Evolutionary conservation across 1,140 invertebrate species (phyloP), one percentile per base, ranked within the genome.

Genomic region (Piezodorus guildinii): DNA sequence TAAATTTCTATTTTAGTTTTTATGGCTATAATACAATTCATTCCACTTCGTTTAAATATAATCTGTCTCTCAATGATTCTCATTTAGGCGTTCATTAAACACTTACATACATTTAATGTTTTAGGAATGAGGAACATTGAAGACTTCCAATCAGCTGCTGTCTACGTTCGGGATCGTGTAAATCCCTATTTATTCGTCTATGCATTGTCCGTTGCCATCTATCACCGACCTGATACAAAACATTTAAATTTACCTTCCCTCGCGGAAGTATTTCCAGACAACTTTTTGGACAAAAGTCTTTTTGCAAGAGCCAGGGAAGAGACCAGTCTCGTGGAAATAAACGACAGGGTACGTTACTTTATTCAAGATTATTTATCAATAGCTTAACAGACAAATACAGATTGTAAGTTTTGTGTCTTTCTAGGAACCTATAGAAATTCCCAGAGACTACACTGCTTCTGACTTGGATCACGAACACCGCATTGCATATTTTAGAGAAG

Each of bases 111-210:
- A 52, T 8, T 49, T 49, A 4, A 25, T 52, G 6, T 65, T 63
- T 23, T 27, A 64, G 65, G 56, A 25, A 63, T 63, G 54, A 49
- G 59, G 19, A 62, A 68, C 44, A 44, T 69, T 1, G 70, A 74
- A 12, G 70, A 74, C 56, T 71, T 77, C 23, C 17, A 71, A 19
- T 70, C 72, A 3, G 66, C 69, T 8, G 72, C 71, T n/a, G 70
- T 73, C 4, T 75, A 72, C 62, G 65, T 65, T 45, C 66, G 74
- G 14, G 74, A 76, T 51, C 63, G 70, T 9, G 67, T 76, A 1
- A 77, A 77, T 65, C 73, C 75, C 15, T 72, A 72, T 49, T 63
- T 76, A 16, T 77, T 75, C 68, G 71, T 71, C 65, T 77, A 77
- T 60, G 71, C 72, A 17, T 67, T 74, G 17, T 73, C 73, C 25